These are phyloP conservation scores for Sericinus montela DNA, from an alignment of 2,888 invertebrate species.

Conservation along the genomic window DNA sequence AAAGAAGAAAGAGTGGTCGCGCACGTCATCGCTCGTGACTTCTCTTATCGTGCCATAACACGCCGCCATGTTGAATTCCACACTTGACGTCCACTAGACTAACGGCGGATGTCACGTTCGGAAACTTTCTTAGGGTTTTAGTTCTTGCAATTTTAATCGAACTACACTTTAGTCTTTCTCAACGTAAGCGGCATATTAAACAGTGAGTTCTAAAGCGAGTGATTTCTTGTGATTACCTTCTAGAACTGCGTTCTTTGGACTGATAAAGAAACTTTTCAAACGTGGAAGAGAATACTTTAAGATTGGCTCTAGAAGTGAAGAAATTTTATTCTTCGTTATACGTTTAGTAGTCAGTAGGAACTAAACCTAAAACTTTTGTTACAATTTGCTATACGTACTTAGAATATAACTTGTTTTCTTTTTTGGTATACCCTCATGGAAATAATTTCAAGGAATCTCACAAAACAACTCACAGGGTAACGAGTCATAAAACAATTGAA, in stretches of 20 bases:
- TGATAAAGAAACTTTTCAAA: slow-evolving; percentile 11
- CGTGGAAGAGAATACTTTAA: slow-evolving; percentile 13
- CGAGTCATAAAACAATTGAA: slow-evolving; percentile 51
- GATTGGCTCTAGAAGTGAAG: slow-evolving; percentile 25
- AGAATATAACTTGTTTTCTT: slow-evolving; percentile 38
- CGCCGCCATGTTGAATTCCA: slow-evolving; percentile 32
- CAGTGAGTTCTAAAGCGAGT: slow-evolving; percentile 21
- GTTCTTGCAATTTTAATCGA: slow-evolving; percentile 43
- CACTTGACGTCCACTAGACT: slow-evolving; percentile 20
- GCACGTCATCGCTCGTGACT: slow-evolving; percentile 69
- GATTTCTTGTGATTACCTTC: slow-evolving; percentile 47
- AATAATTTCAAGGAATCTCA: slow-evolving; percentile 44
- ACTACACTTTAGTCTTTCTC: slow-evolving; percentile 38
- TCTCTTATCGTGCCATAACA: slow-evolving; percentile 40
- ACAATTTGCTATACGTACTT: slow-evolving; percentile 41
- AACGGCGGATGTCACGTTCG: slow-evolving; percentile 26
- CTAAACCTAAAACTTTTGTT: slow-evolving; percentile 21
- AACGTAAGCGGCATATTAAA: slow-evolving; percentile 5
- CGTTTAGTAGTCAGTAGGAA: slow-evolving; percentile 33
- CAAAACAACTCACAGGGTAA: slow-evolving; percentile 67
- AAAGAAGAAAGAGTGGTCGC: slow-evolving; percentile 87
- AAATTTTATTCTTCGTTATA: slow-evolving; percentile 38
- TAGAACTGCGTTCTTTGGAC: slow-evolving; percentile 40
- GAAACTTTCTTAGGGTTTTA: slow-evolving; percentile 31
- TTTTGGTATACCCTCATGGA: slow-evolving; percentile 30